Base-by-base conservation (phyloP, 2,113 vertebrate genomes). In the Saccopteryx bilineata region DNA sequence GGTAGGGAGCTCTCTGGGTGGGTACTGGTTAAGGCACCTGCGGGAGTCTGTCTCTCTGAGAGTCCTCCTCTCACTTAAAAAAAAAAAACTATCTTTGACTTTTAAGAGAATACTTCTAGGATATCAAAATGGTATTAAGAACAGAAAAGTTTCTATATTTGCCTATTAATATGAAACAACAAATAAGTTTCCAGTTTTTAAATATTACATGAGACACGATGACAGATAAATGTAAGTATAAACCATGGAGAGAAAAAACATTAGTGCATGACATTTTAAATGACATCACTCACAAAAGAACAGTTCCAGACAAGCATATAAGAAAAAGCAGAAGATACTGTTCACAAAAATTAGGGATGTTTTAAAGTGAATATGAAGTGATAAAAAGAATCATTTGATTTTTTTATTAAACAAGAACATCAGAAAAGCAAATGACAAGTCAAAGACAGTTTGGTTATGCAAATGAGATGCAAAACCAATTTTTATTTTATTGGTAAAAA, bases 201-300 rank as follows among this genome's bases (percentile, higher is more conserved):
- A 89, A 61, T 94, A 69, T 24, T 89, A 24, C 23, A 8, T 52
- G 31, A 90, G 50, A 12, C 9, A 94, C 54, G 19, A 48, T 79
- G 69, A 80, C 60, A 82, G 28, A 56, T 88, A 86, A 78, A 71
- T 80, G 79, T 82, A 91, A 88, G 13, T 74, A 31, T 78, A 92
- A 54, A 69, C n/a, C 33, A 39, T 65, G 8, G 24, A 33, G n/a
- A 68, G 12, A 68, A 94, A 80, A 71, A 8, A 63, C 33, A 39
- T 58, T 82, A 92, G 23, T 79, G 10, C 52, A 69, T 92, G 13
- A 91, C 79, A 87, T 96, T 86, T 80, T 96, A 95, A 94, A 61
- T 69, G 68, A 52, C 14, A 23, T 15, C 74, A 61, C 56, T 93
- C 65, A 56, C 60, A 31, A 87, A 83, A 76, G 26, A 63, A 82